These are phyloP conservation scores for Drosophila pseudoananassae DNA, from an alignment of 1,140 invertebrate species.

Conservation along the genomic window DNA sequence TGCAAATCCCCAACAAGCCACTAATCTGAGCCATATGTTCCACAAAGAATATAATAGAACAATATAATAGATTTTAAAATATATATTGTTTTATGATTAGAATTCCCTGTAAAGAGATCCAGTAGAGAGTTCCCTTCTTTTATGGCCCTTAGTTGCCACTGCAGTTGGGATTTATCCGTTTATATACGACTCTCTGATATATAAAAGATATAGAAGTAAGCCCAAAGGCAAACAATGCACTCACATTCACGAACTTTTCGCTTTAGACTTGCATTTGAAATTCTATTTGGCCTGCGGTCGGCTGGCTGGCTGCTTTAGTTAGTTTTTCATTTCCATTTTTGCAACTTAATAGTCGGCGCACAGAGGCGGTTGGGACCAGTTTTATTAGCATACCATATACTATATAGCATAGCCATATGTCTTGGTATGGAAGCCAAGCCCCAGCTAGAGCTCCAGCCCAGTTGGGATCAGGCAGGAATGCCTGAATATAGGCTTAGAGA, in stretches of 20 bases:
- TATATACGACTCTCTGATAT: constrained; percentile 23
- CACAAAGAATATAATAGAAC: too few relatives aligned
- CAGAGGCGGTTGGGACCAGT: constrained; percentile 46
- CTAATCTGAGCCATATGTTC: constrained; percentile 37
- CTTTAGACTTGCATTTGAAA: constrained; percentile 42
- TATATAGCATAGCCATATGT: constrained; percentile 29
- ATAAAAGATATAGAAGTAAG: constrained; percentile 6
- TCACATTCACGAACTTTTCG: constrained; percentile 27
- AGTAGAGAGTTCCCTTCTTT: constrained; percentile 8
- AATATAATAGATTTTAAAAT: too few relatives aligned
- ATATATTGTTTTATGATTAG: too few relatives aligned
- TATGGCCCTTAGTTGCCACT: constrained; percentile 34
- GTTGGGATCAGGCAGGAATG: constrained; percentile 14
- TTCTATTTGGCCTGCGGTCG: constrained; percentile 47
- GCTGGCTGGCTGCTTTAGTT: constrained; percentile 24
- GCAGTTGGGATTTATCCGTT: constrained; percentile 42
- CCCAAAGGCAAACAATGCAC: constrained; percentile 41
- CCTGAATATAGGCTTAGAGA: constrained; percentile 18
- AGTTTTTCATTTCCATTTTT: constrained; percentile 51
- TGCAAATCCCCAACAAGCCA: constrained; percentile 42
- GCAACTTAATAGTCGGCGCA: constrained; percentile 50
- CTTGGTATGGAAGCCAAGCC: background rate
- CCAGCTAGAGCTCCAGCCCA: too few relatives aligned
- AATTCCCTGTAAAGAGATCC: too few relatives aligned
- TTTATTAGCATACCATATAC: constrained; percentile 45